Conservation (phyloP, 2,113 vertebrate genomes). For the Melanerpes aurifrons region DNA sequence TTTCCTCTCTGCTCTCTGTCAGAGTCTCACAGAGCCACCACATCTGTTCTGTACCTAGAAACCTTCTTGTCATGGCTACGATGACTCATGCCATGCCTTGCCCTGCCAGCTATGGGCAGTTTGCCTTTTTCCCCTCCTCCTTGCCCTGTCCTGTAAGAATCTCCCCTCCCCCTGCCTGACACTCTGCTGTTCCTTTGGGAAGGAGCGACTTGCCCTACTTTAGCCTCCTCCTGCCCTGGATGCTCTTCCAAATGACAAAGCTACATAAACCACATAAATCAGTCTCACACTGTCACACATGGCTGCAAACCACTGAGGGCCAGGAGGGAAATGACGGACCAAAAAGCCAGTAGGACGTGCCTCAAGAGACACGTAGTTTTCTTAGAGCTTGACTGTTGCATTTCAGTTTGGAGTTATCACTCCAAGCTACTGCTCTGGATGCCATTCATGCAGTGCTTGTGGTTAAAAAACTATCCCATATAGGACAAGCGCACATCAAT, state of each 20-base stretch:
- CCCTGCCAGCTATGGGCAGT: background rate
- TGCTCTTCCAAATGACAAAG: background rate
- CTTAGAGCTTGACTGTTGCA: background rate
- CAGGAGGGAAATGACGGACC: background rate
- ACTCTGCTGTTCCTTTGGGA: background rate
- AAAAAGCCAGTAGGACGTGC: background rate
- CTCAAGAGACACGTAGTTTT: rapidly evolving
- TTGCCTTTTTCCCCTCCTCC: background rate
- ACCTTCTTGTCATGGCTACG: background rate
- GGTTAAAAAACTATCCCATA: no score
- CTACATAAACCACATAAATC: background rate
- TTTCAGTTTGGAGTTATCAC: background rate
- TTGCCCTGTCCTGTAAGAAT: background rate
- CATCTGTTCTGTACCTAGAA: background rate
- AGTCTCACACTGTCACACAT: background rate
- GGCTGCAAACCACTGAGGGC: background rate
- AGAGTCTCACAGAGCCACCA: background rate
- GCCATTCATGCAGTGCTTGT: rapidly evolving
- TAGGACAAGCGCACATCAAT: background rate
- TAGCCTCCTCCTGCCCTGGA: background rate
- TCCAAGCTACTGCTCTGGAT: background rate
- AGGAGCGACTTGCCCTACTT: background rate
- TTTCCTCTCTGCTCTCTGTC: background rate
- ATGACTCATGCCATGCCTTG: background rate
- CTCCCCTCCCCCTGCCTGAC: background rate